phyloP scores from a whole-genome alignment of 1,140 invertebrate species.

The Nasonia giraulti region DNA sequence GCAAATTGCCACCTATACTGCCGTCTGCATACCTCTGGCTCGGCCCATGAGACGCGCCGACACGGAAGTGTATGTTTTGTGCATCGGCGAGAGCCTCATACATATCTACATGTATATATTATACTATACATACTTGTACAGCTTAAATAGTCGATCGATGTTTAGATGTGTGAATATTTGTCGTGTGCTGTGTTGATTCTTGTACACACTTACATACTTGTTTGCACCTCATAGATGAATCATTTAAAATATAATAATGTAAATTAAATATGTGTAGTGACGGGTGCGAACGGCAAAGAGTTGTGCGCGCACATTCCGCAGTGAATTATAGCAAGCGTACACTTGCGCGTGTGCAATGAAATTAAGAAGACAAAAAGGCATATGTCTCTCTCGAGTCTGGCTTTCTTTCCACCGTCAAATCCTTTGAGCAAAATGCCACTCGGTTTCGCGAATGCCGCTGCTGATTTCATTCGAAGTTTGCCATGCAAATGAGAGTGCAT shows the following conservation, averaged over 20 bases:
- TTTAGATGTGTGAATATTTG: constrained; percentile 60
- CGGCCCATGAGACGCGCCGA: constrained; percentile 10
- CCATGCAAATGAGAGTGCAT: background rate
- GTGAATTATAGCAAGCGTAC: too few relatives aligned
- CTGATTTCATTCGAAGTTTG: background rate
- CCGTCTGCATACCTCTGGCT: background rate
- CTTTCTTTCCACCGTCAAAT: background rate
- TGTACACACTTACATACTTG: constrained; percentile 40
- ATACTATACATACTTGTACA: constrained; percentile 32
- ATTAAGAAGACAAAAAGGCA: too few relatives aligned
- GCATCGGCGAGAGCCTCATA: constrained; percentile 26
- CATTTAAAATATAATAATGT: constrained; percentile 8
- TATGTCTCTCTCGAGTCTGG: too few relatives aligned
- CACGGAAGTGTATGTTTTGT: constrained; percentile 16
- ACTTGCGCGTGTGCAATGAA: too few relatives aligned
- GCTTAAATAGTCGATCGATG: constrained; percentile 56
- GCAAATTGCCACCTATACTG: constrained; percentile 26
- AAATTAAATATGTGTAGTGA: background rate
- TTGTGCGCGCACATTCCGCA: too few relatives aligned
- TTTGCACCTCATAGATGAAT: constrained; percentile 36
- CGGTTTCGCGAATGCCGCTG: background rate
- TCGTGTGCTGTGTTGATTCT: constrained; percentile 48
- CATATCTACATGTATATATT: constrained; percentile 20
- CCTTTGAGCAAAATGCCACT: background rate
- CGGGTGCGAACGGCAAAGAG: too few relatives aligned